A percentile compares a stretch with the other conserved stretches of the same genome.
Conservation (phyloP, 2,797 vertebrate genomes). For the Streptopelia turtur region DNA sequence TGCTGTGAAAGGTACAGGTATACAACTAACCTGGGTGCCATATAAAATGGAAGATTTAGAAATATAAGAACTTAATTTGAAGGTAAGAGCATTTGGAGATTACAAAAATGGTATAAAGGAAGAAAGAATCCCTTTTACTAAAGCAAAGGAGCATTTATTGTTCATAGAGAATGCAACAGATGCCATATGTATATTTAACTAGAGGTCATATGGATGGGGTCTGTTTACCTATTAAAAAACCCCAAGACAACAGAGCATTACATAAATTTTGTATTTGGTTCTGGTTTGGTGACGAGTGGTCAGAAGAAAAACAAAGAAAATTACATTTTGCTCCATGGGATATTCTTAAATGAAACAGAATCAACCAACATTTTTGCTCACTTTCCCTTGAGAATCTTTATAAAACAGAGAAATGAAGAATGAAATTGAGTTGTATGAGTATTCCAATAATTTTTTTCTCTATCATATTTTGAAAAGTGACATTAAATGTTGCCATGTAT, state of each 20-base stretch:
- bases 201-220: not conserved
- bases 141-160: not conserved
- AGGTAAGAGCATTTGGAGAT: not conserved
- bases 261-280: not conserved
- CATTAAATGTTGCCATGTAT: not conserved
- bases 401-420: not conserved
- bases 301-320: not conserved
- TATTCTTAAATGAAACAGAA: not conserved
- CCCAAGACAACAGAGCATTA: not conserved
- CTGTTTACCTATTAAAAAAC: not conserved
- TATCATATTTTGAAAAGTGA: not conserved
- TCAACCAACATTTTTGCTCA: not conserved
- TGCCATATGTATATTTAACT: not conserved
- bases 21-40: not conserved
- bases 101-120: not conserved
- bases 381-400: not conserved
- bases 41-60: not conserved
- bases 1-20: not conserved
- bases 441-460: not conserved
- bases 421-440: not conserved
- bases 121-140: not conserved
- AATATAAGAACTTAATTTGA: not conserved
- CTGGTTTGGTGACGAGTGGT: not conserved
- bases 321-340: not conserved
- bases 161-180: not conserved